phyloP scores from a whole-genome alignment of 2,888 invertebrate species.

The Microplitis deprimator region DNA sequence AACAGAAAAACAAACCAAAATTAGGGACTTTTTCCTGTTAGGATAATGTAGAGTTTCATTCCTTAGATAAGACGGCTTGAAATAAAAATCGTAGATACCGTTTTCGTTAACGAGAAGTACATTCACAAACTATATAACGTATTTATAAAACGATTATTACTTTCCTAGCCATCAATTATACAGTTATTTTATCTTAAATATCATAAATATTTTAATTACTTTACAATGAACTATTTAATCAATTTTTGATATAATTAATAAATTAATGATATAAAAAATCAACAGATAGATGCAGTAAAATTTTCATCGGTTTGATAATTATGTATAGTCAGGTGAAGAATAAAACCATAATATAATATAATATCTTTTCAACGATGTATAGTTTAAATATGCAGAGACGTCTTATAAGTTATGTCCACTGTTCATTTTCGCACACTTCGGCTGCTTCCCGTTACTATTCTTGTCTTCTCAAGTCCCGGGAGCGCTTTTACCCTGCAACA shows the following conservation, averaged over 20 bases:
- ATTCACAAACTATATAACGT: conserved; percentile 6
- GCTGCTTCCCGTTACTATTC: conserved; percentile 68
- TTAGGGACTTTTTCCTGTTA: background rate
- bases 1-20: background rate
- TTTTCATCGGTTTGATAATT: too few relatives aligned
- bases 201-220: background rate
- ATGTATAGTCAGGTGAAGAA: too few relatives aligned
- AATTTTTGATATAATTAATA: too few relatives aligned
- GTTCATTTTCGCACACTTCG: conserved; percentile 57
- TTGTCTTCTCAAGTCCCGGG: conserved; percentile 66
- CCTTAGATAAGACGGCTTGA: background rate
- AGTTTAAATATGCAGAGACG: conserved; percentile 6
- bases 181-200: background rate
- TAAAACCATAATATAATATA: background rate
- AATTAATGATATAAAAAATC: too few relatives aligned
- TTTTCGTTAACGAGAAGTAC: conserved; percentile 14
- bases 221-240: too few relatives aligned
- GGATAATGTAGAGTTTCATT: background rate
- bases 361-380: background rate
- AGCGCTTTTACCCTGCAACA: conserved; percentile 57
- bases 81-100: conserved; percentile 17
- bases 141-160: conserved; percentile 2
- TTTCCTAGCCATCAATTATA: background rate
- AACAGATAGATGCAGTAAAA: too few relatives aligned
- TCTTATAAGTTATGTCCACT: conserved; percentile 48